These are phyloP conservation scores for Conopomorpha cramerella DNA, from an alignment of 1,140 invertebrate genomes.

Conservation along the genomic window DNA sequence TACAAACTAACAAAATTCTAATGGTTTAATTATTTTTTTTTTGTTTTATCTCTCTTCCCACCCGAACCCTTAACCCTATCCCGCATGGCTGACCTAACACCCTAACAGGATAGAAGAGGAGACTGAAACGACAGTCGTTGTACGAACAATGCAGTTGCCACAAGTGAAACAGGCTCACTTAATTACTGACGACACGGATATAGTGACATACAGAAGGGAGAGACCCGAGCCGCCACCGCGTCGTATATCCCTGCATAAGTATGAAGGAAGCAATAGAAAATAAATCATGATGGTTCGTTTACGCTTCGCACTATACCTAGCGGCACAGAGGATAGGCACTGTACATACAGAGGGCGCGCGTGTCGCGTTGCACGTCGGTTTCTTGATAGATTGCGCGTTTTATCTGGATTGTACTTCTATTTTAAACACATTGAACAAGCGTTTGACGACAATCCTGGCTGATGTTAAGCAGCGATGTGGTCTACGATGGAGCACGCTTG, in stretches of 20 bases:
- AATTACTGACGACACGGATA: conserved; percentile 1
- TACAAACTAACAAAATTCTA: neutral
- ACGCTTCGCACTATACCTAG: conserved; percentile 6
- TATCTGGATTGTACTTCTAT: too few relatives aligned
- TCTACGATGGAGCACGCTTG: too few relatives aligned
- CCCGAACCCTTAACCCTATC: conserved; percentile 9
- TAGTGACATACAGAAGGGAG: conserved; percentile 17
- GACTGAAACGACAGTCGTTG: conserved; percentile 26
- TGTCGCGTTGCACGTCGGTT: too few relatives aligned
- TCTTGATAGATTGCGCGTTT: neutral
- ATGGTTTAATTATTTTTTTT: conserved; percentile 8
- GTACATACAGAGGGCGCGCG: too few relatives aligned
- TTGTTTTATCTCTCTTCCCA: conserved; percentile 11
- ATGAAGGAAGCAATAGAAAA: conserved; percentile 21
- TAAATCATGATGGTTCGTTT: conserved; percentile 20
- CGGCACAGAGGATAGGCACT: neutral
- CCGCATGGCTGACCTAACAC: conserved; percentile 32
- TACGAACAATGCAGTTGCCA: conserved; percentile 27
- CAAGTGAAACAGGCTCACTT: conserved; percentile 26
- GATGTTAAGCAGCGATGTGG: too few relatives aligned
- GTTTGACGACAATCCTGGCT: too few relatives aligned
- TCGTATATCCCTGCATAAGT: conserved; percentile 32
- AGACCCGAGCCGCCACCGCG: conserved; percentile 24
- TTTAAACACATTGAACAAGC: too few relatives aligned
- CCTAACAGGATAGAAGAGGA: conserved; percentile 19